Conservation (phyloP, 2,113 vertebrate species). For the Halichoerus grypus region DNA sequence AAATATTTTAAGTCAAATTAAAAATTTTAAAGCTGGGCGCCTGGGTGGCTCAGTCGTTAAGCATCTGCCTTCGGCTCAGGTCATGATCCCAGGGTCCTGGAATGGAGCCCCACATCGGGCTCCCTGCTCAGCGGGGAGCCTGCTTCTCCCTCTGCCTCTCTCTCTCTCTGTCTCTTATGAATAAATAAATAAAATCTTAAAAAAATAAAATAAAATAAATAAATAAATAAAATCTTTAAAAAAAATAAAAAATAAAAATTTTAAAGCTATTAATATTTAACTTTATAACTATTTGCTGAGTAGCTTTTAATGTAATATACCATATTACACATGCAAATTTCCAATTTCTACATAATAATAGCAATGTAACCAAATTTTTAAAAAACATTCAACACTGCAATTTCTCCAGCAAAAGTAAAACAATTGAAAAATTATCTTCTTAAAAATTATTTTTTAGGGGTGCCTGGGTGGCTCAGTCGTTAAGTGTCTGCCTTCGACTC, state of each 20-base stretch:
- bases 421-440: conserved; percentile 15
- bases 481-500: no score
- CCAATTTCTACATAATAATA: neutral
- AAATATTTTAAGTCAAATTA: conserved; percentile 19
- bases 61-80: no score
- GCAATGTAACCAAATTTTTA: conserved; percentile 2
- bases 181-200: no score
- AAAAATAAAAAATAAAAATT: neutral
- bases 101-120: no score
- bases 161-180: no score
- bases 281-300: conserved; percentile 25
- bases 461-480: neutral
- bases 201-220: no score
- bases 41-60: no score
- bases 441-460: neutral
- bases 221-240: no score
- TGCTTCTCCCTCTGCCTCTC: no score
- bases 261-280: conserved; percentile 40
- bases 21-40: neutral
- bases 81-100: no score
- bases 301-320: conserved; percentile 26
- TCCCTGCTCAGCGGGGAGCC: no score
- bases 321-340: conserved; percentile 12
- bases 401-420: neutral
- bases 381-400: conserved; percentile 17